These are phyloP conservation scores for Beroe forskalii DNA, from an alignment of 37 sponge, comb jelly and placozoan species.

Conservation along the genomic window DNA sequence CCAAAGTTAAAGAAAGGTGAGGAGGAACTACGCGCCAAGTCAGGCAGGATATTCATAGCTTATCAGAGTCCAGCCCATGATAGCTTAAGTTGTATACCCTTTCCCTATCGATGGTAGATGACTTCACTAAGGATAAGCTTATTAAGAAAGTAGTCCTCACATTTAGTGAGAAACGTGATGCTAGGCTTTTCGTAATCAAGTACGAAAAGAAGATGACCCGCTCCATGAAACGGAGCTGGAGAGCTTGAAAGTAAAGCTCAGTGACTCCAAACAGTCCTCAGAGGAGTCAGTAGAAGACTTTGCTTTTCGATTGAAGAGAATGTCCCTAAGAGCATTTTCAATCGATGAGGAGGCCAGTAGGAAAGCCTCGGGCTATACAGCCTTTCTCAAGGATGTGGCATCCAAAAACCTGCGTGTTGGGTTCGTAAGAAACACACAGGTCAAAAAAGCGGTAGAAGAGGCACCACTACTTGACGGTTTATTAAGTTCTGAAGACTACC, in stretches of 20 bases:
- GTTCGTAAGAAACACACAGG: background rate
- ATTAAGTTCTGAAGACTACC: too few relatives aligned
- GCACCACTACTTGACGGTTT: too few relatives aligned
- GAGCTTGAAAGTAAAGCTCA: background rate
- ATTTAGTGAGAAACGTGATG: background rate
- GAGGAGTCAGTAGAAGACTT: background rate
- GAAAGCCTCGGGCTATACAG: background rate
- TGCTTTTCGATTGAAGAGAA: background rate
- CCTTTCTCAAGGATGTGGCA: background rate
- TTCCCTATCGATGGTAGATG: background rate
- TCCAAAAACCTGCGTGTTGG: background rate
- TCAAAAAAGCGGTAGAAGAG: background rate
- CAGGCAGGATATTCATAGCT: too few relatives aligned
- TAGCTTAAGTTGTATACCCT: background rate
- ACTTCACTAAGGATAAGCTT: background rate
- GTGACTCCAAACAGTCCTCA: background rate
- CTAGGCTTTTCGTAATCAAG: background rate
- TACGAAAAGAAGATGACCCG: background rate
- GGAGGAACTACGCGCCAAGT: too few relatives aligned
- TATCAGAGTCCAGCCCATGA: too few relatives aligned
- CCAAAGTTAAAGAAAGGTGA: too few relatives aligned
- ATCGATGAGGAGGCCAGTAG: background rate
- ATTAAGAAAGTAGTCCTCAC: background rate
- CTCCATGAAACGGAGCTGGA: background rate
- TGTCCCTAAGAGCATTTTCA: background rate